A percentile compares a stretch with the other conserved stretches of the same genome.
Evolutionary conservation across 2,888 invertebrate genomes (phyloP).

Genomic region (Tribolium freemani): DNA sequence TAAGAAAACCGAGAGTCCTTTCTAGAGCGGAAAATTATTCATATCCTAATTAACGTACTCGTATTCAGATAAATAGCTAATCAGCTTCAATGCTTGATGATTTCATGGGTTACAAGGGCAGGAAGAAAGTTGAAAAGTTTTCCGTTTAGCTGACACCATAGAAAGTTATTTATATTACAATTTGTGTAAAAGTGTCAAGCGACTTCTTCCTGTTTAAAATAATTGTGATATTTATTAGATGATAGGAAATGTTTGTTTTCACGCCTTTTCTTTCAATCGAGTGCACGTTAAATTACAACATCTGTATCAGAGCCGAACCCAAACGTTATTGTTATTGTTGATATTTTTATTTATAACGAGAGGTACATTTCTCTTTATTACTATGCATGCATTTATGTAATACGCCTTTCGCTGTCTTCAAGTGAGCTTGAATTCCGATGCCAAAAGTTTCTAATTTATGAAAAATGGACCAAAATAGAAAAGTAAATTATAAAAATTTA

Average conservation of each 20-base stretch:
- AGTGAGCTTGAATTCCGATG: neutral
- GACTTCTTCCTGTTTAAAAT: neutral
- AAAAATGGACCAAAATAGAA: neutral
- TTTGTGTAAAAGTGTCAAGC: neutral
- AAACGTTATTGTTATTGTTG: neutral
- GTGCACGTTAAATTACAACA: neutral
- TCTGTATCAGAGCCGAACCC: neutral
- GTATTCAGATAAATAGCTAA: neutral
- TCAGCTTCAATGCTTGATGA: neutral
- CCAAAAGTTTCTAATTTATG: conserved; percentile 9
- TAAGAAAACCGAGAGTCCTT: neutral
- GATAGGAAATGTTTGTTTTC: neutral
- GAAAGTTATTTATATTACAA: neutral
- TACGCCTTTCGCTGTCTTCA: neutral
- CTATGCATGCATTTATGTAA: neutral
- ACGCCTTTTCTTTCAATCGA: neutral
- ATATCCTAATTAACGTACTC: neutral
- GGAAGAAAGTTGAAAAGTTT: neutral
- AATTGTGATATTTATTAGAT: neutral
- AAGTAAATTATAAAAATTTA: conserved; percentile 1
- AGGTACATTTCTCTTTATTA: neutral
- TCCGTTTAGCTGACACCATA: neutral
- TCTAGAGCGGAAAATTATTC: neutral
- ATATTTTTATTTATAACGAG: neutral
- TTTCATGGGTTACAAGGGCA: neutral